A percentile compares a stretch with the other conserved stretches of the same genome.
Conservation (phyloP, 2,888 invertebrate species). For the Polyommatus iphigenia region DNA sequence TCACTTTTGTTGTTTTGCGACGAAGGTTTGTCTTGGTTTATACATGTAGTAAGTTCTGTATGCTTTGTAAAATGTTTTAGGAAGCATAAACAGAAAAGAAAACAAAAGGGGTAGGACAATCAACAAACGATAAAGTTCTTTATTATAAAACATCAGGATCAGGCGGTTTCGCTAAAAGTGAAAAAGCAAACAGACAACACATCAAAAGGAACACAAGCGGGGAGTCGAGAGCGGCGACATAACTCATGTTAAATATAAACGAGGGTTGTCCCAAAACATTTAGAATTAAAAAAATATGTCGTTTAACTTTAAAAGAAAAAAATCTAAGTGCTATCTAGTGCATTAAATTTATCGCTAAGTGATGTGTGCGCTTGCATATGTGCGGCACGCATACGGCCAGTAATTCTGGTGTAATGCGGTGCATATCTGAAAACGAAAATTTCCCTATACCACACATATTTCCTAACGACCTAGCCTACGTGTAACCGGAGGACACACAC, state of each 20-base stretch:
- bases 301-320: conserved; percentile 67
- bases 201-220: conserved; percentile 55
- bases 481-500: conserved; percentile 71
- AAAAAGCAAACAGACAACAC: conserved; percentile 29
- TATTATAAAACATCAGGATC: conserved; percentile 27
- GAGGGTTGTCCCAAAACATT: conserved; percentile 81
- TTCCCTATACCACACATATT: conserved; percentile 81
- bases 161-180: conserved; percentile 31
- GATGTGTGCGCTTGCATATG: conserved; percentile 80
- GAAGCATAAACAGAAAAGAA: conserved; percentile 10
- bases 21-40: background rate
- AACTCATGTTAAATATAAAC: conserved; percentile 70
- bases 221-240: conserved; percentile 75
- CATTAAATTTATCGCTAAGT: conserved; percentile 75
- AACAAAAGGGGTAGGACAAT: background rate
- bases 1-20: background rate
- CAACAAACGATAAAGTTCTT: conserved; percentile 2
- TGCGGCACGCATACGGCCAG: conserved; percentile 81
- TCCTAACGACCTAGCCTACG: conserved; percentile 70
- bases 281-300: conserved; percentile 64
- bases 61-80: conserved; percentile 24
- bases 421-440: conserved; percentile 81
- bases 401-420: conserved; percentile 80
- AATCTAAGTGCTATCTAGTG: conserved; percentile 80
- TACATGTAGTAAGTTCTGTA: background rate